These are phyloP conservation scores for Elegia similella DNA, from an alignment of 2,888 invertebrate genomes.

Conservation along the genomic window DNA sequence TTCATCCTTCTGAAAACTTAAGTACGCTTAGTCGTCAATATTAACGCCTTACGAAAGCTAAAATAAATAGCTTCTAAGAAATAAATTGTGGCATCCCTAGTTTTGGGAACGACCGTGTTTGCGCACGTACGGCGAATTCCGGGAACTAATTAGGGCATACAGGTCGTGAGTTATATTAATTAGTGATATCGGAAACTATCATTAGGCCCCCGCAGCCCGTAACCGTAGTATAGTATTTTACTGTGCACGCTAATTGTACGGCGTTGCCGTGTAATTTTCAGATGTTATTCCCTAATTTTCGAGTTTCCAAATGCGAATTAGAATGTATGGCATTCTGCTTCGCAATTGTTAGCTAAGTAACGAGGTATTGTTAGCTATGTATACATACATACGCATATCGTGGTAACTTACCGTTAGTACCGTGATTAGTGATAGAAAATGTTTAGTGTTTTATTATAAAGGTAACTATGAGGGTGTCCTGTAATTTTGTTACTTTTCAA, in stretches of 20 bases:
- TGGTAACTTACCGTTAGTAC: no score
- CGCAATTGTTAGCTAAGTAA: background rate
- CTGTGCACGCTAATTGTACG: background rate
- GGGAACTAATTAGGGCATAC: constrained; percentile 14
- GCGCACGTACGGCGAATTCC: constrained; percentile 5
- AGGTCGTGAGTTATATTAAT: constrained; percentile 15
- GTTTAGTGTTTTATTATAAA: no score
- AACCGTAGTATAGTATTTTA: constrained; percentile 1
- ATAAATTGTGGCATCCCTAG: background rate
- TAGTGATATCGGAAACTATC: constrained; percentile 15
- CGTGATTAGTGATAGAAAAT: no score
- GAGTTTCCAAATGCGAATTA: background rate
- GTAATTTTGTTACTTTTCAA: no score
- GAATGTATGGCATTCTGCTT: background rate
- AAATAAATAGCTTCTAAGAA: constrained; percentile 2
- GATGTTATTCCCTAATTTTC: constrained; percentile 1
- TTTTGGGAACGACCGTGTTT: constrained; percentile 7
- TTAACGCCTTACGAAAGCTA: background rate
- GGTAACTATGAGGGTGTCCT: no score
- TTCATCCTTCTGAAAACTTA: background rate
- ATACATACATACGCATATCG: no score
- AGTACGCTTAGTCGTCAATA: no score
- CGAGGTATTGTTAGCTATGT: no score
- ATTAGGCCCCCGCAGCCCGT: background rate
- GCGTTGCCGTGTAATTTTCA: constrained; percentile 1